phyloP scores from a whole-genome alignment of 2,797 vertebrate species.

The Hirundo rustica region DNA sequence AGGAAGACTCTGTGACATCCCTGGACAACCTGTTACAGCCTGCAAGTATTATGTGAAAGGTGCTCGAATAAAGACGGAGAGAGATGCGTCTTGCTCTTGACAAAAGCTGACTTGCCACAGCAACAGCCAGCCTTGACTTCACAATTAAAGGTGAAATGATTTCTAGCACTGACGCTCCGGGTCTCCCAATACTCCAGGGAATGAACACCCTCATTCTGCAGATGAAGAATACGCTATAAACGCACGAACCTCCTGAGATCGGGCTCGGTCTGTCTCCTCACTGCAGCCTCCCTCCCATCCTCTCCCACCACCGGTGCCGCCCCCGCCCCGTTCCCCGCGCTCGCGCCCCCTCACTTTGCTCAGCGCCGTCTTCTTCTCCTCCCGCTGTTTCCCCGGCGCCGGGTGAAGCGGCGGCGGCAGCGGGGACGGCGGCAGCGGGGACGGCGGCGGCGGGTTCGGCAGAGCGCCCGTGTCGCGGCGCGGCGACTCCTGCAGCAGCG shows the following conservation, averaged over 20 bases:
- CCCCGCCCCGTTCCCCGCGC: background rate
- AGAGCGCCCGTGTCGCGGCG: background rate
- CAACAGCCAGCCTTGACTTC: background rate
- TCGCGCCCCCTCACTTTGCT: conserved; percentile 39
- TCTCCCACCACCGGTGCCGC: fast-evolving
- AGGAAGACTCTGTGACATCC: background rate
- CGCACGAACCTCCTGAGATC: fast-evolving
- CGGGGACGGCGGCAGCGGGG: background rate
- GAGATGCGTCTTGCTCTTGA: background rate
- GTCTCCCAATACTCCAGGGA: background rate
- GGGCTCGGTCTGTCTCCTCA: fast-evolving
- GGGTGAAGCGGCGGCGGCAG: background rate
- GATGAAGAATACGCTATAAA: background rate
- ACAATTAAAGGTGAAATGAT: background rate
- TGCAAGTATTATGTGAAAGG: background rate
- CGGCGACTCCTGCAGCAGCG: conserved; percentile 4
- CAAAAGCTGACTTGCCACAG: background rate
- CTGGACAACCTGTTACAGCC: background rate
- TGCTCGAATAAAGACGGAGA: background rate
- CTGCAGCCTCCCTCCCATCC: background rate
- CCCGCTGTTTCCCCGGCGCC: background rate
- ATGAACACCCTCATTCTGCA: background rate
- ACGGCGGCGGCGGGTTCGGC: background rate
- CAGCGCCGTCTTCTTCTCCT: conserved; percentile 45
- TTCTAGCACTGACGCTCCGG: background rate